Percentiles rank a stretch among this genome's conserved stretches.
Conservation (phyloP, 2,113 vertebrate genomes). For the Caranx ignobilis region DNA sequence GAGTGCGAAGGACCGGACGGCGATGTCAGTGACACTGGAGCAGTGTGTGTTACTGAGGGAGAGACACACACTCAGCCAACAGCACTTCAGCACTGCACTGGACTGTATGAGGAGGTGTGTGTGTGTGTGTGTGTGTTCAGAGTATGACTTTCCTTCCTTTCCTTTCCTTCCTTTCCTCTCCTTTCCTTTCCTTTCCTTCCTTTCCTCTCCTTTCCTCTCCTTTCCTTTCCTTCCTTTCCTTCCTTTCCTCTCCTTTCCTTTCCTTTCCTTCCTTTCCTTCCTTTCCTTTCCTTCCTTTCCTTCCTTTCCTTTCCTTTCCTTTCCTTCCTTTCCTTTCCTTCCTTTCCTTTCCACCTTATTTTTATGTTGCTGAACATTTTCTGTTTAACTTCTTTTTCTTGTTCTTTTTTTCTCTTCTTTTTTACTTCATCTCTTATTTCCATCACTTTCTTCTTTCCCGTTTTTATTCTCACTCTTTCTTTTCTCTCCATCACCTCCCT, state of each 20-base stretch:
- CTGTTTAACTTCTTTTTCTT: constrained; percentile 1
- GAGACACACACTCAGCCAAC: constrained; percentile 86
- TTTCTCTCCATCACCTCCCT: background rate
- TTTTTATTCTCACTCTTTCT: background rate
- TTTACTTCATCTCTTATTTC: background rate
- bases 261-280: too few relatives aligned
- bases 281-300: background rate
- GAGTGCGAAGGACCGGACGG: constrained; percentile 93
- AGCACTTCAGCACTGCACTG: constrained; percentile 88
- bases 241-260: too few relatives aligned
- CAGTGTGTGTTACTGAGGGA: constrained; percentile 90
- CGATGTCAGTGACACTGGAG: constrained; percentile 93
- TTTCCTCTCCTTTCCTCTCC: accelerated
- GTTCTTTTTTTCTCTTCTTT: background rate
- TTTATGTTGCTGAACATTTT: background rate
- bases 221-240: background rate
- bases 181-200: background rate
- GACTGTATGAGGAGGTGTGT: constrained; percentile 93
- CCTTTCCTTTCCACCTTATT: background rate
- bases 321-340: too few relatives aligned
- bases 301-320: too few relatives aligned
- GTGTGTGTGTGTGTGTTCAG: constrained; percentile 53
- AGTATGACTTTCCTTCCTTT: background rate
- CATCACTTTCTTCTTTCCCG: background rate
- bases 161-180: too few relatives aligned